Percentiles rank a stretch among this genome's conserved stretches.
Evolutionary conservation across 2,113 vertebrate species (phyloP).

Genomic region (Istiophorus platypterus): DNA sequence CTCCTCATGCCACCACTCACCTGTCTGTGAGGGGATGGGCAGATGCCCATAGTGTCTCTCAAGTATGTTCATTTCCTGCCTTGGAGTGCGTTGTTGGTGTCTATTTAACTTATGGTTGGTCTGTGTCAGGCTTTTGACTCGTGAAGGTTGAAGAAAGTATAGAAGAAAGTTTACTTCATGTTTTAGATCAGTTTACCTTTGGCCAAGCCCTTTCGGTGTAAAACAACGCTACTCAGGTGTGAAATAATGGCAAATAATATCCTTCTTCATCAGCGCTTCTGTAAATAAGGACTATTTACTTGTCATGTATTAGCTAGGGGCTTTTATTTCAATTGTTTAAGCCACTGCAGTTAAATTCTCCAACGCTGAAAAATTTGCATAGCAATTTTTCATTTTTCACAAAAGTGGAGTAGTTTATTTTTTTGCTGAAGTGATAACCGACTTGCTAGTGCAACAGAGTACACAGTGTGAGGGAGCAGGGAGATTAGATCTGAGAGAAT

Average conservation of each 20-base stretch:
- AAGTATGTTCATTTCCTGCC: not conserved
- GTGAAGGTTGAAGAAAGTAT: not conserved
- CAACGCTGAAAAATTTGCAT: conserved; percentile 28
- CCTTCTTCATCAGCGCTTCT: conserved; percentile 15
- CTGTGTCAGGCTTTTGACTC: not conserved
- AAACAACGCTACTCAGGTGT: not conserved
- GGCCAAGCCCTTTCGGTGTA: not conserved
- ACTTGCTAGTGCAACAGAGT: conserved; percentile 36
- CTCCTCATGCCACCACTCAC: conserved; percentile 59
- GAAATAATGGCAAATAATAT: conserved; percentile 11
- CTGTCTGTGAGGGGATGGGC: conserved; percentile 46
- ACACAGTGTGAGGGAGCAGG: conserved; percentile 55
- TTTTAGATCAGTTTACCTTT: conserved; percentile 8
- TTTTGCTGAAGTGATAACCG: conserved; percentile 40
- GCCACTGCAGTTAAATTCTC: conserved; percentile 26
- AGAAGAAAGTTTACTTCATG: not conserved
- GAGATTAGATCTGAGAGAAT: conserved; percentile 69
- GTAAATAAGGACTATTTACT: conserved; percentile 18
- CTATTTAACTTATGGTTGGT: not conserved
- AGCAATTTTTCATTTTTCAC: conserved; percentile 52
- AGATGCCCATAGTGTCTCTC: not conserved
- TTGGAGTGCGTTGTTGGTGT: not conserved
- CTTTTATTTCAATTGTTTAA: conserved; percentile 31
- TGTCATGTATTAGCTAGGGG: conserved; percentile 12
- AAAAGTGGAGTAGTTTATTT: conserved; percentile 38